These are phyloP conservation scores for Nothocercus nigrocapillus DNA, from an alignment of 2,113 vertebrate species.

Conservation along the genomic window DNA sequence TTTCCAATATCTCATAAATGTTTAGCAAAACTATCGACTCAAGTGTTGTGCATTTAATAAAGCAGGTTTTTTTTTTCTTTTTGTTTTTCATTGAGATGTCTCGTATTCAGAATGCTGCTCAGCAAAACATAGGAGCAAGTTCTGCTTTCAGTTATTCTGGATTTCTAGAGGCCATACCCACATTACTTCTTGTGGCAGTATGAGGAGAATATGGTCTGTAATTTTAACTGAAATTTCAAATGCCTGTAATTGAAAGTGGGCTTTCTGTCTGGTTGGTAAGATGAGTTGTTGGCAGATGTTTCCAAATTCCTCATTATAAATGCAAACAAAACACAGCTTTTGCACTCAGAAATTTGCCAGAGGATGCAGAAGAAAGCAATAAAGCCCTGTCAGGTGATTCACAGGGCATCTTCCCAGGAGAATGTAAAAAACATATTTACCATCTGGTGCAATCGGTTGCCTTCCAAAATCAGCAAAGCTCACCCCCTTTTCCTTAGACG, in stretches of 20 bases:
- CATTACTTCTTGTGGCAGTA: not conserved
- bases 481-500: not conserved
- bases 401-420: slow-evolving; percentile 12
- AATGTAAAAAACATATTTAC: slow-evolving; percentile 1
- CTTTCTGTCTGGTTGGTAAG: not conserved
- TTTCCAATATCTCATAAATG: slow-evolving; percentile 39
- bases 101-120: not conserved
- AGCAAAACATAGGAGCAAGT: not conserved
- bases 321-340: not conserved
- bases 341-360: slow-evolving; percentile 5
- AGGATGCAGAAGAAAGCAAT: slow-evolving; percentile 52
- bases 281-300: slow-evolving; percentile 1
- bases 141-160: slow-evolving; percentile 3
- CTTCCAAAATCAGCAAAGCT: not conserved
- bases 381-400: slow-evolving; percentile 44
- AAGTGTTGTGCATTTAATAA: not conserved
- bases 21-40: not conserved
- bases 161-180: not conserved
- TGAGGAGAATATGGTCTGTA: not conserved
- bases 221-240: slow-evolving; percentile 19
- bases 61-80: not conserved
- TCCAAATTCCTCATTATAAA: slow-evolving; percentile 4
- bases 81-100: not conserved
- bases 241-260: not conserved
- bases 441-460: slow-evolving; percentile 20